A percentile compares a stretch with the other conserved stretches of the same genome.
These are phyloP conservation scores for Dasypolia templi DNA, from an alignment of 2,888 invertebrate genomes.

Conservation along the genomic window DNA sequence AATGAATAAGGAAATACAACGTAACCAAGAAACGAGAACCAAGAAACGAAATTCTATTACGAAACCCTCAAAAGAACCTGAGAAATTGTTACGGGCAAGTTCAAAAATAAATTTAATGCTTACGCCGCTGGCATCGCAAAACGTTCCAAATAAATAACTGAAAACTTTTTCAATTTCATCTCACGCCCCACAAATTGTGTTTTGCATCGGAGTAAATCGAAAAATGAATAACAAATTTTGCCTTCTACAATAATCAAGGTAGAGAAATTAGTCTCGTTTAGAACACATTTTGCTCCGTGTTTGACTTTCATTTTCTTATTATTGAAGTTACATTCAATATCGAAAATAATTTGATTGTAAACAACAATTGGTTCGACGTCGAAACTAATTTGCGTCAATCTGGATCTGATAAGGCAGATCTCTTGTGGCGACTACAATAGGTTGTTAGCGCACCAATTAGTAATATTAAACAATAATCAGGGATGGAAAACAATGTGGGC, in stretches of 20 bases:
- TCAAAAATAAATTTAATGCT: slow-evolving; percentile 85
- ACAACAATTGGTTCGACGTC: slow-evolving; percentile 49
- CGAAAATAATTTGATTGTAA: slow-evolving; percentile 46
- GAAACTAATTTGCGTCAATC: slow-evolving; percentile 49
- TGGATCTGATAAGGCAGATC: slow-evolving; percentile 52
- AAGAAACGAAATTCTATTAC: no score
- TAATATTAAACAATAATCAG: slow-evolving; percentile 75
- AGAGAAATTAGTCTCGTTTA: slow-evolving; percentile 81
- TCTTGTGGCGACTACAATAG: slow-evolving; percentile 46
- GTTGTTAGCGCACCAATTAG: slow-evolving; percentile 62
- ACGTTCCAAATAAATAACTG: slow-evolving; percentile 88
- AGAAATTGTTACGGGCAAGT: slow-evolving; percentile 75
- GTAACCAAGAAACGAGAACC: slow-evolving; percentile 29
- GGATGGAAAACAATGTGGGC: slow-evolving; percentile 78
- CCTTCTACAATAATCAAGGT: slow-evolving; percentile 81
- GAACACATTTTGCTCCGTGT: slow-evolving; percentile 61
- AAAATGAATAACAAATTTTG: slow-evolving; percentile 87
- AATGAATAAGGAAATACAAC: slow-evolving; percentile 21
- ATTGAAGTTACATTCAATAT: slow-evolving; percentile 28
- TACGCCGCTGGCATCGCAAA: slow-evolving; percentile 79
- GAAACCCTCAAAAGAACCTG: slow-evolving; percentile 46
- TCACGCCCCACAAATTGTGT: slow-evolving; percentile 88
- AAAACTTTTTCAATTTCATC: slow-evolving; percentile 90
- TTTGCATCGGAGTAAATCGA: slow-evolving; percentile 88
- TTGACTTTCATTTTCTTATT: slow-evolving; percentile 53